A percentile compares a stretch with the other conserved stretches of the same genome.
Evolutionary conservation across 2,113 vertebrate genomes (phyloP).

Genomic region (Bettongia penicillata): DNA sequence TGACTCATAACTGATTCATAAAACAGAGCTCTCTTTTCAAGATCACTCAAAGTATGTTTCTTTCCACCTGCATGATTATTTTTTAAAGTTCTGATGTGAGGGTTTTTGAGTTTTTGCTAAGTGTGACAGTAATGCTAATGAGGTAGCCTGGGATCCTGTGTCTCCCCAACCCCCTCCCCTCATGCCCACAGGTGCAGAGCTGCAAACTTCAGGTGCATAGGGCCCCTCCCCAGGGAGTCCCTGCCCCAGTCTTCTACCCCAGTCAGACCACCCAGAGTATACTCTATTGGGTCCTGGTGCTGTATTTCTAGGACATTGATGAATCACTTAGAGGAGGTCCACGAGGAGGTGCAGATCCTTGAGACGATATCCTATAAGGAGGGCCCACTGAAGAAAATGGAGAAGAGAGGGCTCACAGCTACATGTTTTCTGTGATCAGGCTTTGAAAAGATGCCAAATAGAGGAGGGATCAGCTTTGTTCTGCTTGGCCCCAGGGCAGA

Average conservation of each 20-base stretch:
- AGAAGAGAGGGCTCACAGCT: neutral
- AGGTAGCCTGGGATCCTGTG: neutral
- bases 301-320: neutral
- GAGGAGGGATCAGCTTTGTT: too few species aligned
- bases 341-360: neutral
- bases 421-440: accelerated
- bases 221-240: too few species aligned
- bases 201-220: too few species aligned
- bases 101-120: neutral
- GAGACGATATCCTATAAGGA: neutral
- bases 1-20: neutral
- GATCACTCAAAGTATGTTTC: neutral
- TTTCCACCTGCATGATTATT: too few species aligned
- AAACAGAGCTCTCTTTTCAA: neutral
- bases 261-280: too few species aligned
- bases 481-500: too few species aligned
- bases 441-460: neutral
- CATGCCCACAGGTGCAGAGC: too few species aligned
- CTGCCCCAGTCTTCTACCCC: too few species aligned
- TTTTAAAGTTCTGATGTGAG: neutral
- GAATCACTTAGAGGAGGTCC: neutral
- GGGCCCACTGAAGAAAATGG: neutral
- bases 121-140: neutral
- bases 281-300: neutral
- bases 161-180: neutral